Percentiles rank a stretch among this genome's conserved stretches.
phyloP scores from a whole-genome alignment of 2,113 vertebrate species.

The Dicerorhinus sumatrensis region DNA sequence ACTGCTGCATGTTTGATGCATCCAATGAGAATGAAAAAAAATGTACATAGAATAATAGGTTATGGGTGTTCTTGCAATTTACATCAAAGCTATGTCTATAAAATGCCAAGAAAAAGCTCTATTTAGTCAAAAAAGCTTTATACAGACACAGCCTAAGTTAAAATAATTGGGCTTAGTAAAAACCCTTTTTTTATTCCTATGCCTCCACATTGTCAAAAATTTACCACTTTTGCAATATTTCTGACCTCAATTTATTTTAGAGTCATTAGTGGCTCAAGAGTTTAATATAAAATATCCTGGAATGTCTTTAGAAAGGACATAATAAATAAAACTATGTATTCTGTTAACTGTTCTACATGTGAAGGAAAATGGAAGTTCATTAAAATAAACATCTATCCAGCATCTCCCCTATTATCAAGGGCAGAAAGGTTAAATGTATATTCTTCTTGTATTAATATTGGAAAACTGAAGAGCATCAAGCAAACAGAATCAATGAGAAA shows the following conservation, averaged over 20 bases:
- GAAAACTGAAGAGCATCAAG: constrained; percentile 24
- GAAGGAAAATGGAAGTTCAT: constrained; percentile 43
- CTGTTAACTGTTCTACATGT: constrained; percentile 16
- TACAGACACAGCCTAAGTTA: constrained; percentile 73
- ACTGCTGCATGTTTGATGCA: constrained; percentile 72
- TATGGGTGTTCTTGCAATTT: constrained; percentile 68
- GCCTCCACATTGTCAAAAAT: constrained; percentile 37
- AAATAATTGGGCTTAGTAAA: constrained; percentile 55
- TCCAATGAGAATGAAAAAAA: constrained; percentile 74
- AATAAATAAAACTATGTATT: neutral
- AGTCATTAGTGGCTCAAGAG: constrained; percentile 6
- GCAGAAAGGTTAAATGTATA: constrained; percentile 48
- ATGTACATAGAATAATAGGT: constrained; percentile 71
- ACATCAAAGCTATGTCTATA: constrained; percentile 72
- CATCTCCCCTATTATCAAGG: constrained; percentile 31
- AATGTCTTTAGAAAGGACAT: constrained; percentile 29
- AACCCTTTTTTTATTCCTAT: constrained; percentile 21
- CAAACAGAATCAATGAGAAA: constrained; percentile 48
- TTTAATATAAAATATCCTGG: constrained; percentile 33
- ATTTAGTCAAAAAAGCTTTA: constrained; percentile 59
- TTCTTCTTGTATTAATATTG: neutral
- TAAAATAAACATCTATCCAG: constrained; percentile 19
- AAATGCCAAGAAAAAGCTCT: constrained; percentile 65
- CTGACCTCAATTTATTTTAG: constrained; percentile 45
- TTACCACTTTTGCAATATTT: constrained; percentile 48